phyloP scores from a whole-genome alignment of 1,140 invertebrate species.

The Rhagoletis zephyria region DNA sequence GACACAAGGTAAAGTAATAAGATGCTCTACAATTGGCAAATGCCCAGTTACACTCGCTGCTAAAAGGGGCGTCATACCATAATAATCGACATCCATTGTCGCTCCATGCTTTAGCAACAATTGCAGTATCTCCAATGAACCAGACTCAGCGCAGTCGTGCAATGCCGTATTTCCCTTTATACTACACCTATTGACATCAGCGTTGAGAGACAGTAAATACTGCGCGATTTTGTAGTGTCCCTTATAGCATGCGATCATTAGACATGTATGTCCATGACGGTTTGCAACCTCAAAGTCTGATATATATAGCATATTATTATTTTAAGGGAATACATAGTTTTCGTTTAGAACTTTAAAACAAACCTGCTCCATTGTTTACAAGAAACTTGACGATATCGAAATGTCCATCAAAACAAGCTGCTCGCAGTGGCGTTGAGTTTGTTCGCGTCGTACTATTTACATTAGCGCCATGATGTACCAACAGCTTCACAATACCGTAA shows the following conservation, averaged over 20 bases:
- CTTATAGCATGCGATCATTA: conserved; percentile 98
- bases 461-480: conserved; percentile 87
- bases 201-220: conserved; percentile 87
- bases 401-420: conserved; percentile 95
- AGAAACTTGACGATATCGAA: conserved; percentile 92
- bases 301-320: not conserved
- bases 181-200: conserved; percentile 93
- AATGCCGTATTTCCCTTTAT: conserved; percentile 96
- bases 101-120: conserved; percentile 89
- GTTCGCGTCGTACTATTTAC: conserved; percentile 92
- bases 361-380: conserved; percentile 88
- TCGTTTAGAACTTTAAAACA: conserved; percentile 62
- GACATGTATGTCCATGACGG: conserved; percentile 92
- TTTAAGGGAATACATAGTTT: conserved; percentile 16
- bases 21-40: conserved; percentile 92
- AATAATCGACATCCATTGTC: conserved; percentile 94
- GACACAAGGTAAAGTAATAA: conserved; percentile 83
- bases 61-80: conserved; percentile 94
- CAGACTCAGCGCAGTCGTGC: conserved; percentile 96
- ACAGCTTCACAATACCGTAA: conserved; percentile 84
- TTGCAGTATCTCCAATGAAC: conserved; percentile 92
- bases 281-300: conserved; percentile 91
- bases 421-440: conserved; percentile 90
- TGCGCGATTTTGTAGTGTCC: conserved; percentile 90
- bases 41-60: conserved; percentile 94